Percentiles rank a stretch among this genome's conserved stretches.
These are phyloP conservation scores for Phthorimaea operculella DNA, from an alignment of 1,140 invertebrate species.

Conservation along the genomic window DNA sequence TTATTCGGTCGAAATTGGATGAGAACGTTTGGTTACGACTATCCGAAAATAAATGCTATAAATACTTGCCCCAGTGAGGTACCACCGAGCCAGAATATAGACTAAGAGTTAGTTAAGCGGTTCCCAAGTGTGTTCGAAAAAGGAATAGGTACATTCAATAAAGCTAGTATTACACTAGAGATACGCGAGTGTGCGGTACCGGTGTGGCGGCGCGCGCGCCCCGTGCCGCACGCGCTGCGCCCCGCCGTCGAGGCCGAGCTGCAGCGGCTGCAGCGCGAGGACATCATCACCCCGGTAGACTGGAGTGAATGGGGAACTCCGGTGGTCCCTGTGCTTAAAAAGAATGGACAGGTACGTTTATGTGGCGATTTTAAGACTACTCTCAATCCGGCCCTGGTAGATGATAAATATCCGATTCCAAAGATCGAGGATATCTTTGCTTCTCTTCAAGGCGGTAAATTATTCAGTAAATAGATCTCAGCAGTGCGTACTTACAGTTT, in stretches of 20 bases:
- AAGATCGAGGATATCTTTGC: conserved; percentile 35
- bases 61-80: not conserved
- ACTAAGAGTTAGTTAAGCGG: not conserved
- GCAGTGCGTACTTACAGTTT: conserved; percentile 37
- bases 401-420: conserved; percentile 39
- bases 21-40: not conserved
- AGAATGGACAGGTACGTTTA: conserved; percentile 16
- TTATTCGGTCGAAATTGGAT: conserved; percentile 2
- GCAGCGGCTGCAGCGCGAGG: conserved; percentile 13
- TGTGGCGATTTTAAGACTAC: conserved; percentile 53
- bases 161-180: not conserved
- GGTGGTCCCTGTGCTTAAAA: conserved; percentile 19
- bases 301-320: conserved; percentile 13
- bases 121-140: conserved; percentile 7
- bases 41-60: not conserved
- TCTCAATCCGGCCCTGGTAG: conserved; percentile 38
- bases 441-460: conserved; percentile 20
- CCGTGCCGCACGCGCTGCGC: conserved; percentile 27
- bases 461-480: conserved; percentile 39
- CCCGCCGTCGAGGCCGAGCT: conserved; percentile 26
- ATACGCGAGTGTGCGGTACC: conserved; percentile 14
- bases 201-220: conserved; percentile 27
- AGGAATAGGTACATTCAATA: conserved; percentile 11
- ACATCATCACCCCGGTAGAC: conserved; percentile 18
- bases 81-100: not conserved